Percentiles rank a stretch among this genome's conserved stretches.
Evolutionary conservation across 2,797 vertebrate genomes (phyloP).

Genomic region (Anas bahamensis): DNA sequence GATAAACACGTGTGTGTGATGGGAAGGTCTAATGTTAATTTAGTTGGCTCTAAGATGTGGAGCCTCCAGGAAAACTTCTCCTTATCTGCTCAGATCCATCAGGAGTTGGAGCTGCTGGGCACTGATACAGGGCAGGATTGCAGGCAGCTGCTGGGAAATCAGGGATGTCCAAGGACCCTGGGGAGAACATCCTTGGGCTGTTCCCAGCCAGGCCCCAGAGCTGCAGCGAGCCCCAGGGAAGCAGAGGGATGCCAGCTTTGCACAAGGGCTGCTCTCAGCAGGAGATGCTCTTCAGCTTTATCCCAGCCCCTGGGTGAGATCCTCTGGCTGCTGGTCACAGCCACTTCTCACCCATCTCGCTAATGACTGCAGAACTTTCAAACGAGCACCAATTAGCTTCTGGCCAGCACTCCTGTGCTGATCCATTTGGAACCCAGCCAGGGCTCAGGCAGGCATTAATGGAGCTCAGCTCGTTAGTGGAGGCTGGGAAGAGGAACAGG

Average conservation of each 20-base stretch:
- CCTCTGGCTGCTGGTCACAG: neutral
- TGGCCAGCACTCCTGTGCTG: neutral
- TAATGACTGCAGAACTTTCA: neutral
- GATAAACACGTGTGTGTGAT: neutral
- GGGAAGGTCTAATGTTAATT: neutral
- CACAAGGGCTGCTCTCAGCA: fast-evolving
- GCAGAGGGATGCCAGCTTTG: neutral
- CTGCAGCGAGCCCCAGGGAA: neutral
- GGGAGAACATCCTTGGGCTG: neutral
- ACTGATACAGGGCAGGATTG: neutral
- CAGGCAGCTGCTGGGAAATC: neutral
- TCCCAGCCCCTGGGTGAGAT: neutral
- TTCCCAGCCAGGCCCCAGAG: neutral
- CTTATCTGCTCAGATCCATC: neutral
- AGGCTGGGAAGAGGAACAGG: neutral
- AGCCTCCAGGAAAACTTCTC: neutral
- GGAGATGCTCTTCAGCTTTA: neutral
- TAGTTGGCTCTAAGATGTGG: neutral
- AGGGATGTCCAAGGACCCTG: neutral
- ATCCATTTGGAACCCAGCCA: neutral
- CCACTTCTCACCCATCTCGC: neutral
- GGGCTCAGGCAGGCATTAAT: neutral
- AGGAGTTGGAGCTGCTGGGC: neutral
- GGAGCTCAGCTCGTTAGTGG: fast-evolving
- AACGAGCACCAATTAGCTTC: neutral